Evolutionary conservation across 2,797 vertebrate genomes (phyloP), one percentile per base, ranked within the genome.

Genomic region (Gorsachius magnificus): DNA sequence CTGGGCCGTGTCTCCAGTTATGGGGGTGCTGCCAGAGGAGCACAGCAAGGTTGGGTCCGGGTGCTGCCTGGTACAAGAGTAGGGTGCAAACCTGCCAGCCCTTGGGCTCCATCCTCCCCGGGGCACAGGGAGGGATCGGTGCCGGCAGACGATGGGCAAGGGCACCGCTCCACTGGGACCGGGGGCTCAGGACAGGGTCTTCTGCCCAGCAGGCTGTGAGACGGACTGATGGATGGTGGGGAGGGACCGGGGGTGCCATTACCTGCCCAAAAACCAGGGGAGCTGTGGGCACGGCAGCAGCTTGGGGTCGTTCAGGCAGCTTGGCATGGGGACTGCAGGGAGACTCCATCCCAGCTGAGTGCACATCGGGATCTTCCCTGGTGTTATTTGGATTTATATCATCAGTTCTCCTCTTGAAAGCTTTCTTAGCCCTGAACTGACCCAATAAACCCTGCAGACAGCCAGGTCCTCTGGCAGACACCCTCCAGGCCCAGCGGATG

Each of bases 401-500:
- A 24, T 50, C 87, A 83, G 60, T 51, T 88, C 65, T 90, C 58
- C 20, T 41, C 41, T 56, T 53, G 63, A 75, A 87, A 64, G 69
- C 75, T 91, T 29, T 35, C 58, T 50, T 31, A 76, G 80, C 71
- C 70, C 85, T 74, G 76, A 66, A 78, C 41, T 68, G 89, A 83
- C 80, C 80, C 35, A 57, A 85, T 68, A 90, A 94, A 70, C 54
- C 56, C 79, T 5, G 65, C 88, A 93, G 48, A 43, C 80, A 70
- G 61, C 58, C 92, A 93, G 88, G 78, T 53, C 70, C 70, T 54
- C 54, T 51, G 70, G 60, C 61, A 93, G 93, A 95, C 91, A 81
- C 91, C 83, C 81, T 97, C 79, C 91, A 96, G 92, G 77, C 61
- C 79, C 36, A 19, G 79, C 41, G 82, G 86, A 86, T 8, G 11